Base-by-base conservation (phyloP, 2,888 invertebrate species). In the Drosophila mettleri region DNA sequence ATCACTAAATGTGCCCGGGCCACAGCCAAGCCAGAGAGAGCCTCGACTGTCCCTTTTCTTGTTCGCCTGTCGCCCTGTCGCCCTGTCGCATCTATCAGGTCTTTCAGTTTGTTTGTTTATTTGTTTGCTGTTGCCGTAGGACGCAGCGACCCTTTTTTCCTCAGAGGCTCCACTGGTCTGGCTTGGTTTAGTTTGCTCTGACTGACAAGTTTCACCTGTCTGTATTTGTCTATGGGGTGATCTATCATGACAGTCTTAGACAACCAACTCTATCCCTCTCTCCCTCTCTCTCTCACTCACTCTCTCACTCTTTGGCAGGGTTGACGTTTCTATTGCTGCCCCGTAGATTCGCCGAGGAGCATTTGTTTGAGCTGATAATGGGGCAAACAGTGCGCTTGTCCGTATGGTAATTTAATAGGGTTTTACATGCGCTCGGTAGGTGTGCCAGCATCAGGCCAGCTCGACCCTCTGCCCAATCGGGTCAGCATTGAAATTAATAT, bases 121-220 rank as follows among this genome's bases (percentile, higher is more conserved):
- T 76, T 84, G 65, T 58, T 82, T 66, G 69, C 79, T 80, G 66
- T 79, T 80, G 73, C 65, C 65, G 68, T 74, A 84, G 80, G 79
- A 78, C 71, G 64, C 61, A 75, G 49, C 72, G 84, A 80, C 86
- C 81, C 83, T 82, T 85, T 81, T 74, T 60, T 66, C 41, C 27
- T 18, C 54, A 29, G 41, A 55, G 55, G 54, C 71, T 69, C 46
- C 64, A 60, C 53, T 51, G 45, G n/a, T 2, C 34, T n/a, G 34
- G n/a, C 14, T 9, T n/a, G 24, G 41, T 41, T n/a, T n/a, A 41
- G 34, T 53, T 45, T 38, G 69, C 59, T 49, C 75, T 79, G 88
- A 82, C 84, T 86, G 86, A 87, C 86, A 87, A 82, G 89, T 89
- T 89, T 86, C 86, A 86, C 86, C 89, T 86, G 86, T 88, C 87